Evolutionary conservation across 2,888 invertebrate species (phyloP).

Genomic region (Phymatocera aterrima): DNA sequence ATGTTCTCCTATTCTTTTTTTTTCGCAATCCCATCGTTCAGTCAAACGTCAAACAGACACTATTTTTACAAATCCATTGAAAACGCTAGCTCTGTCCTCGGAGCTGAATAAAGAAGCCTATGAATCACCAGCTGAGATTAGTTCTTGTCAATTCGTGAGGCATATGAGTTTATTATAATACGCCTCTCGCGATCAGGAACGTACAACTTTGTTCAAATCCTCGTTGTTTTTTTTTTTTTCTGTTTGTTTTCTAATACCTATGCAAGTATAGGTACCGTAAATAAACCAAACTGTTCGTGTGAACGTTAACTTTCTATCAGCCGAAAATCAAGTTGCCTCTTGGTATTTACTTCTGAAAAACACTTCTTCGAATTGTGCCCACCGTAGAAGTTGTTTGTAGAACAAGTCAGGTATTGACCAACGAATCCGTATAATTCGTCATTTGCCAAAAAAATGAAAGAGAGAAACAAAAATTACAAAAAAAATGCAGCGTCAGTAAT

Average conservation of each 20-base stretch:
- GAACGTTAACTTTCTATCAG: conserved; percentile 20
- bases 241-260: background rate
- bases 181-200: background rate
- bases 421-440: background rate
- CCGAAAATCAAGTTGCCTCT: conserved; percentile 4
- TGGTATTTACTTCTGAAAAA: conserved; percentile 35
- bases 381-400: background rate
- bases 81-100: conserved; percentile 11
- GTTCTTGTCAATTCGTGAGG: background rate
- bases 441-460: background rate
- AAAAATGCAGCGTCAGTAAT: conserved; percentile 8
- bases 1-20: background rate
- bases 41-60: background rate
- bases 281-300: background rate
- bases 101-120: conserved; percentile 1
- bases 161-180: background rate
- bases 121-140: conserved; percentile 34
- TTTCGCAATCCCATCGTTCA: background rate
- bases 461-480: no score
- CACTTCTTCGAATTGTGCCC: conserved; percentile 11
- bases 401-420: background rate
- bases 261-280: background rate
- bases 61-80: conserved; percentile 39
- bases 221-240: background rate
- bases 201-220: conserved; percentile 2